Evolutionary conservation across 2,888 invertebrate genomes (phyloP), one percentile per base, ranked within the genome.

Genomic region (Hipparchia sbordonii): DNA sequence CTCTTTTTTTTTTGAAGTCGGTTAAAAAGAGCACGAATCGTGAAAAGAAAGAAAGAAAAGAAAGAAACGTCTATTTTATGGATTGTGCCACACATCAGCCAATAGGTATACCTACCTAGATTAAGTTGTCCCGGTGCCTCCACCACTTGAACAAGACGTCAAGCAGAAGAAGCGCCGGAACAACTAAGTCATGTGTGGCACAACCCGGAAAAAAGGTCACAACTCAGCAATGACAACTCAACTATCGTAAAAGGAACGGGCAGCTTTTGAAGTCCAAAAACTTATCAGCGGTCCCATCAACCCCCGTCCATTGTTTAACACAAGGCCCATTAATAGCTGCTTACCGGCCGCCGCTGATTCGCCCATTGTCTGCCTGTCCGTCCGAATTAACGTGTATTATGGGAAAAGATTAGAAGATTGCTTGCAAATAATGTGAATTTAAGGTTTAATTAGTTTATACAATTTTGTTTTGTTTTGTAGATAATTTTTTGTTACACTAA

Each of bases 321-420:
- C 51, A 65, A 65, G 65, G 65, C 52, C 65, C 65, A 65, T 65
- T 74, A 75, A 72, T 71, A 66, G 70, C 77, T 77, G 77, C 72
- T 77, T 77, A 74, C 69, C 71, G 61, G 60, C 70, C 73, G 73
- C 63, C 67, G 70, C 77, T 48, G 72, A 67, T 71, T 59, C 63
- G 48, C 69, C 73, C 54, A 77, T 77, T 77, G 75, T 77, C 73
- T 65, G 59, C 72, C 12, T 13, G 66, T 61, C 56, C 52, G 66
- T 51, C 10, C 63, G 52, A 51, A 51, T 6, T 51, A 33, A 23
- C 51, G 52, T 33, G 52, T 65, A 51, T 33, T 65, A 65, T 65
- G 65, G 52, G 65, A 65, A 63, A 52, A 65, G 65, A 65, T 65
- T 51, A 33, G 12, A 23, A 23, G 65, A 65, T 65, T 65, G 51